Percentiles rank a stretch among this genome's conserved stretches.
phyloP scores from a whole-genome alignment of 1,140 invertebrate genomes.

The Pachyrhynchus sulphureomaculatus region DNA sequence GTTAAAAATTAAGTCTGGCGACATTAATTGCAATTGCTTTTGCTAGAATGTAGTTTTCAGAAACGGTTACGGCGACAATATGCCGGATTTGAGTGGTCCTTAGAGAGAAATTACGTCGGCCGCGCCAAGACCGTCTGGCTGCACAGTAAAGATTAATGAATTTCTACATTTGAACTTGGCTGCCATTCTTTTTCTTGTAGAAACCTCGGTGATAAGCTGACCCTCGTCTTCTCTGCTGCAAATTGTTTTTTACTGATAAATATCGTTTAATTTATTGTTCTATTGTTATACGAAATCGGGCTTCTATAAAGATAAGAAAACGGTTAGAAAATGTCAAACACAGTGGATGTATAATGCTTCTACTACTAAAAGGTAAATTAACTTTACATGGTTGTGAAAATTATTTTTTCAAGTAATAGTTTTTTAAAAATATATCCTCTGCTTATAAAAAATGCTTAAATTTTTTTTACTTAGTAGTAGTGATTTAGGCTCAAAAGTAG shows the following conservation, averaged over 20 bases:
- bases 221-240: slow-evolving; percentile 17
- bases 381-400: no score
- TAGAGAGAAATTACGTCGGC: slow-evolving; percentile 19
- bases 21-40: slow-evolving; percentile 19
- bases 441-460: no score
- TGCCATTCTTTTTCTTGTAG: slow-evolving; percentile 15
- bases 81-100: slow-evolving; percentile 21
- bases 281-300: slow-evolving; percentile 14
- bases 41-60: slow-evolving; percentile 10
- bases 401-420: no score
- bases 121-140: slow-evolving; percentile 17
- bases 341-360: no score
- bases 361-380: no score
- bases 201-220: slow-evolving; percentile 23
- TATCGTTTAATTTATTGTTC: slow-evolving; percentile 24
- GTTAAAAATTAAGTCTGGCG: no score
- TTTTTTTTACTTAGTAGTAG: no score
- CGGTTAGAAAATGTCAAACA: neutral
- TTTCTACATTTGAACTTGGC: slow-evolving; percentile 31
- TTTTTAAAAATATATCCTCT: no score
- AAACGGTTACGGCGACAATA: slow-evolving; percentile 26
- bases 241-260: slow-evolving; percentile 30
- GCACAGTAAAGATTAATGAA: slow-evolving; percentile 27
- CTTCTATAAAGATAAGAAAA: slow-evolving; percentile 5
- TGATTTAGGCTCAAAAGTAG: no score